Conservation (phyloP, 1,140 invertebrate species). For the Drosophila ercepeae region DNA sequence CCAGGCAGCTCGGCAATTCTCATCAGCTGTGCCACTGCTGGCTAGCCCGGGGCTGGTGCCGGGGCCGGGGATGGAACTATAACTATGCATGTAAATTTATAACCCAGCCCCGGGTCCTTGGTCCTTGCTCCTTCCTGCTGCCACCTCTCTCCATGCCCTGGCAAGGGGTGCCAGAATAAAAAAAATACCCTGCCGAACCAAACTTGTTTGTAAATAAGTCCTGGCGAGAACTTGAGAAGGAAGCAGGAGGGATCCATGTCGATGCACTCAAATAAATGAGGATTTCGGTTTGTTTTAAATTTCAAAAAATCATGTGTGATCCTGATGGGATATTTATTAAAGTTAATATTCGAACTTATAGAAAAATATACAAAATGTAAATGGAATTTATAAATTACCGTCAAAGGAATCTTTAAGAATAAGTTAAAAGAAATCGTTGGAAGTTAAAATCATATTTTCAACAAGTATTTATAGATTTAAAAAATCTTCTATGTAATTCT, state of each 20-base stretch:
- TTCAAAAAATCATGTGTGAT: no score
- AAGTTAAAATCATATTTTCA: no score
- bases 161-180: conserved; percentile 4
- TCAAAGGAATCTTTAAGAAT: no score
- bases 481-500: no score
- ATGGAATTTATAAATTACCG: no score
- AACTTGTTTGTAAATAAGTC: conserved; percentile 72
- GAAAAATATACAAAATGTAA: no score
- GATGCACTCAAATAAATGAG: conserved; percentile 8
- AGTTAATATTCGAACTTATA: no score
- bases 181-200: conserved; percentile 23
- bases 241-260: conserved; percentile 10
- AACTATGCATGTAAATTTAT: conserved; percentile 75
- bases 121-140: no score
- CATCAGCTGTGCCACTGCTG: conserved; percentile 46
- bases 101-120: conserved; percentile 23
- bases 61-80: conserved; percentile 36
- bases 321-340: no score
- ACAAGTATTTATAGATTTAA: no score
- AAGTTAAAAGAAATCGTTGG: no score
- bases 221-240: conserved; percentile 43
- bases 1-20: conserved; percentile 52
- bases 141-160: neutral
- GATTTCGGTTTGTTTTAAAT: no score
- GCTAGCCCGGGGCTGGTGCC: conserved; percentile 14